Percentiles rank a stretch among this genome's conserved stretches.
These are phyloP conservation scores for Eutrigla gurnardus DNA, from an alignment of 2,797 vertebrate genomes.

Conservation along the genomic window DNA sequence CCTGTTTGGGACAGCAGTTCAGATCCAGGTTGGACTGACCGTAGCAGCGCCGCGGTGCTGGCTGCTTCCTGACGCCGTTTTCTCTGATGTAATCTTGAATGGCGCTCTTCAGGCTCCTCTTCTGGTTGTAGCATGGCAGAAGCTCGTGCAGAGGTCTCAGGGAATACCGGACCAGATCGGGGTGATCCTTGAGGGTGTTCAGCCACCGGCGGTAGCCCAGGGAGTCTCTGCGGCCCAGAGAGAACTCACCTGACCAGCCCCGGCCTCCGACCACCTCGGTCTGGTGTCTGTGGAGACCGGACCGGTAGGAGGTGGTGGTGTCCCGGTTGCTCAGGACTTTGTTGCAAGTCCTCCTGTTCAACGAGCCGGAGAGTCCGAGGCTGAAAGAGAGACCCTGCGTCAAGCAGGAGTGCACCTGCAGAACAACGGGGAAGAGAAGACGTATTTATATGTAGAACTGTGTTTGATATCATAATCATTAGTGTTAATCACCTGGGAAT, in stretches of 20 bases:
- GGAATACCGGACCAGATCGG: constrained; percentile 38
- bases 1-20: constrained; percentile 50
- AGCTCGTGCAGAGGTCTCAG: constrained; percentile 45
- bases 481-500: no score
- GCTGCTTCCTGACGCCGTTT: not conserved
- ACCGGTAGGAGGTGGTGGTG: rapidly evolving
- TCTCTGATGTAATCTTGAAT: constrained; percentile 34
- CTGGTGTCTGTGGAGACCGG: not conserved
- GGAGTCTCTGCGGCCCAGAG: constrained; percentile 28
- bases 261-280: constrained; percentile 50
- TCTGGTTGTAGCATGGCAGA: not conserved
- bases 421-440: not conserved
- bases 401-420: not conserved
- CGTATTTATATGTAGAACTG: not conserved
- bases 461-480: no score
- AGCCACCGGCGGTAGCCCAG: constrained; percentile 32
- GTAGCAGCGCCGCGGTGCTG: rapidly evolving
- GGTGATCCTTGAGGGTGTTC: constrained; percentile 41
- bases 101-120: constrained; percentile 12
- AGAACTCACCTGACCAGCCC: constrained; percentile 51
- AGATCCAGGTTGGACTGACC: not conserved
- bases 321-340: constrained; percentile 41
- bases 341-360: not conserved
- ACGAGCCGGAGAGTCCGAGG: not conserved
- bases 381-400: not conserved